Conservation (phyloP, 2,797 vertebrate species). For the Malurus splendens region DNA sequence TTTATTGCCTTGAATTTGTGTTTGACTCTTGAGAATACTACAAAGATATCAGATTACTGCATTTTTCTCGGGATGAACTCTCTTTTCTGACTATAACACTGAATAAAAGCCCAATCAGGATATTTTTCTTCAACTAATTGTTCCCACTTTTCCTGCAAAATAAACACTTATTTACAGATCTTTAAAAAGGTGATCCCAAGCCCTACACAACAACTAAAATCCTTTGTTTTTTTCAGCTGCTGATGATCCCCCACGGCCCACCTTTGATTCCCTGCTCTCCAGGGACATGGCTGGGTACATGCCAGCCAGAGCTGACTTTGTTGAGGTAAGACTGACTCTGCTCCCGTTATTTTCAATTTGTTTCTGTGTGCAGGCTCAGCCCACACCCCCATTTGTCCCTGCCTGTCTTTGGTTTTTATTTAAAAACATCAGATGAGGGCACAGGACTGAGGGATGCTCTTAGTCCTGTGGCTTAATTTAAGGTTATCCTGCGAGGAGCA, state of each 20-base stretch:
- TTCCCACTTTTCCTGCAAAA: conserved; percentile 1
- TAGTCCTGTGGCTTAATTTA: background rate
- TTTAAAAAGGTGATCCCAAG: background rate
- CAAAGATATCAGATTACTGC: background rate
- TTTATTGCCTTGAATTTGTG: conserved; percentile 14
- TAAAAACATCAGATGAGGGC: background rate
- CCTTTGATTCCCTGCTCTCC: conserved; percentile 92
- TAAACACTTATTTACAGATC: background rate
- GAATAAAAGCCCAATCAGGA: background rate
- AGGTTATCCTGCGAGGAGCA: background rate
- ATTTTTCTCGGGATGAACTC: background rate
- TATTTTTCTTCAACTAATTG: background rate
- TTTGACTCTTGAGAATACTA: background rate
- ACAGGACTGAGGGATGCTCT: background rate
- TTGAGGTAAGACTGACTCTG: conserved; percentile 80
- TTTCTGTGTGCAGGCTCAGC: background rate
- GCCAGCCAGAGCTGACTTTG: conserved; percentile 96
- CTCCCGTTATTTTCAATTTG: background rate
- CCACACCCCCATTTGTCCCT: background rate
- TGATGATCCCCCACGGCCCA: conserved; percentile 93
- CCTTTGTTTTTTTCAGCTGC: conserved; percentile 73
- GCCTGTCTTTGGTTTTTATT: background rate
- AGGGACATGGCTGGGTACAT: conserved; percentile 99
- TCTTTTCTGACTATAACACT: background rate
- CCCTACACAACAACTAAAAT: background rate